Evolutionary conservation across 2,113 vertebrate species (phyloP).

Genomic region (Heptranchias perlo): DNA sequence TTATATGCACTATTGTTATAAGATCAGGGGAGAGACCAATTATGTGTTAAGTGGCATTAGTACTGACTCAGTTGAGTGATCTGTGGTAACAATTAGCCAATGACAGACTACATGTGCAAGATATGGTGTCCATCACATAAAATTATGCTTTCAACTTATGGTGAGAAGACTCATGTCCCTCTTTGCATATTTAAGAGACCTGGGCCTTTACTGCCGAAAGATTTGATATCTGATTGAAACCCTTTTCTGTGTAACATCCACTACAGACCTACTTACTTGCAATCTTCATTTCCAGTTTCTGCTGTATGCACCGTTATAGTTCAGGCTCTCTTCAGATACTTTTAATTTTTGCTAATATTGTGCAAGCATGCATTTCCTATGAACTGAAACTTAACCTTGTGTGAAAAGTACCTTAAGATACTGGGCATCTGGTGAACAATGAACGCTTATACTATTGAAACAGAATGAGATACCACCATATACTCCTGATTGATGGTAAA

Average conservation of each 20-base stretch:
- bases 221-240: neutral
- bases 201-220: neutral
- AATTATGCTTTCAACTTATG: neutral
- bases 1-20: neutral
- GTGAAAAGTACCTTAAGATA: neutral
- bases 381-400: neutral
- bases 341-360: neutral
- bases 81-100: neutral
- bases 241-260: neutral
- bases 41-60: too few species aligned
- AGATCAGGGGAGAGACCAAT: neutral
- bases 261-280: neutral
- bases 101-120: neutral
- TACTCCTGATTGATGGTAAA: too few species aligned
- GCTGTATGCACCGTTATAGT: neutral
- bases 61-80: neutral
- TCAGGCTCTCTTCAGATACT: neutral
- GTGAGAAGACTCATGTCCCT: neutral
- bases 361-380: neutral
- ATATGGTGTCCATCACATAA: neutral
- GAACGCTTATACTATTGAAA: too few species aligned
- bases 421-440: neutral
- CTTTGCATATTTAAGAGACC: too few species aligned
- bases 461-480: too few species aligned
- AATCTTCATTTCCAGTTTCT: neutral